Evolutionary conservation across 2,888 invertebrate species (phyloP).

Genomic region (Peribatodes rhomboidaria): DNA sequence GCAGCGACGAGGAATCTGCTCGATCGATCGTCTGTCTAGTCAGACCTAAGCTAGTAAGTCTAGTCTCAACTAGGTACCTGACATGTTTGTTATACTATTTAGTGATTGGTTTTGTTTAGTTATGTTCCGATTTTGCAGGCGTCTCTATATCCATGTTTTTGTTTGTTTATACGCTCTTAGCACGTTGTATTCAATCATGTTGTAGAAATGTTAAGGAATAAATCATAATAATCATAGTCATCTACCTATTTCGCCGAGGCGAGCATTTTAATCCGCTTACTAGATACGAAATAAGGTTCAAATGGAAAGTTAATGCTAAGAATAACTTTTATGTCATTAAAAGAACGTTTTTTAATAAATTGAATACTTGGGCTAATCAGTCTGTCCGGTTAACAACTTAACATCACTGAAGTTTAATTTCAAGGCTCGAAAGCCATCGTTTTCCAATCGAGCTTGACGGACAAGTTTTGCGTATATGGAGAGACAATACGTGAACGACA

Average conservation of each 20-base stretch:
- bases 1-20: slow-evolving; percentile 81
- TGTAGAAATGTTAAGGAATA: background rate
- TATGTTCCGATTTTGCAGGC: slow-evolving; percentile 16
- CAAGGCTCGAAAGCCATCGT: background rate
- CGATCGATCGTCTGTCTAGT: slow-evolving; percentile 80
- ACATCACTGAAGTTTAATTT: no score
- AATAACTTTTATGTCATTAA: no score
- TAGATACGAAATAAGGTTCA: no score
- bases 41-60: slow-evolving; percentile 80
- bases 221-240: no score
- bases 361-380: no score
- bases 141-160: background rate
- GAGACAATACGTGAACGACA: slow-evolving; percentile 12
- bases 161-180: background rate
- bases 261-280: no score
- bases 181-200: background rate
- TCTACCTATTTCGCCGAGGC: no score
- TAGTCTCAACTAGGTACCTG: background rate
- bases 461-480: slow-evolving; percentile 15
- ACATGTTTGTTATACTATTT: background rate
- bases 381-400: no score
- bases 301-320: no score
- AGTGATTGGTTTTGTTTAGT: background rate
- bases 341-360: no score
- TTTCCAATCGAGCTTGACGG: slow-evolving; percentile 2